Conservation (phyloP, 2,113 vertebrate genomes). For the Phyllostomus discolor region DNA sequence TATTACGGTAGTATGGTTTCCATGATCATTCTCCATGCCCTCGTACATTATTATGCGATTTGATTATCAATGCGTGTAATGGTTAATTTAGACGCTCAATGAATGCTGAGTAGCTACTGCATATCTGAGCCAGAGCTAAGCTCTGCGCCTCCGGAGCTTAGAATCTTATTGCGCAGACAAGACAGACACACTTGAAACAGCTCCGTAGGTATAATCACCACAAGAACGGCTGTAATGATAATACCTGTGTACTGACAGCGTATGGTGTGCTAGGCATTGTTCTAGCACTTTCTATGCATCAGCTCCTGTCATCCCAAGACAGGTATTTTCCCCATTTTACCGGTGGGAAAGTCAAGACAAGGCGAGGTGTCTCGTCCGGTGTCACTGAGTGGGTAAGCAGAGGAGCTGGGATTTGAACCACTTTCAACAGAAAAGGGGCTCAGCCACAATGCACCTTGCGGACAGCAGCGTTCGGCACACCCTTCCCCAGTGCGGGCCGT, state of each 20-base stretch:
- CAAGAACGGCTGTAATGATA: neutral
- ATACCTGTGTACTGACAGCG: neutral
- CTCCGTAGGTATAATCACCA: neutral
- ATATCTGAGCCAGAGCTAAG: neutral
- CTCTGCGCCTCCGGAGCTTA: neutral
- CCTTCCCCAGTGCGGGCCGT: neutral
- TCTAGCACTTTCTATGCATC: neutral
- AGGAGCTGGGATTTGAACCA: neutral
- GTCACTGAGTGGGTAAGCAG: neutral
- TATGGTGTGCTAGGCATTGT: neutral
- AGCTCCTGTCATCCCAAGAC: neutral
- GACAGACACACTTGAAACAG: neutral
- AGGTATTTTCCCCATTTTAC: neutral
- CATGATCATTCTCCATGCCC: neutral
- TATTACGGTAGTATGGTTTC: neutral
- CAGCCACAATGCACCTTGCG: fast-evolving
- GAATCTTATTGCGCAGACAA: neutral
- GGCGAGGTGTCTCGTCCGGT: neutral
- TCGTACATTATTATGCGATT: neutral
- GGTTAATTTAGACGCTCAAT: neutral
- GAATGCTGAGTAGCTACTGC: neutral
- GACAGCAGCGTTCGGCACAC: neutral
- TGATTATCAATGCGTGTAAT: neutral
- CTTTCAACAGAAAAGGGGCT: neutral
- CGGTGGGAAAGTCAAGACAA: neutral